phyloP scores from a whole-genome alignment of 2,113 vertebrate species.

The Gnathonemus longibarbis region DNA sequence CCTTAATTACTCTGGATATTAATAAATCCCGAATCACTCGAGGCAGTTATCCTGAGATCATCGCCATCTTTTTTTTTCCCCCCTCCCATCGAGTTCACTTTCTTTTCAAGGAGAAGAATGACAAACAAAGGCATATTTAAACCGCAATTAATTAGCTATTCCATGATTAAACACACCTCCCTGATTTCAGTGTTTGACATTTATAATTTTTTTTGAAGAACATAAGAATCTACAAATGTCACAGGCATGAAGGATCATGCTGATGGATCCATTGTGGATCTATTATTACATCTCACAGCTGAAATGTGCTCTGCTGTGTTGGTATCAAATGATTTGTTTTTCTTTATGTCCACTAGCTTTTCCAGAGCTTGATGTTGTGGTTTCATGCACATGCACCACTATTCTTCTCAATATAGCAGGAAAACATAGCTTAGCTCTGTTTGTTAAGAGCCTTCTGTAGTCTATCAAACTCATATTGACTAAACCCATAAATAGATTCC shows the following conservation, averaged over 20 bases:
- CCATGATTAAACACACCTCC: background rate
- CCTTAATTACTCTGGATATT: conserved; percentile 15
- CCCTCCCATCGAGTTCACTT: background rate
- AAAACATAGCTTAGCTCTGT: background rate
- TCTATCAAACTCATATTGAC: background rate
- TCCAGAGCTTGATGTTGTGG: background rate
- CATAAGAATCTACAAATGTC: background rate
- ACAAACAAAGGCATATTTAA: conserved; percentile 11
- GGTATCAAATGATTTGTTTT: background rate
- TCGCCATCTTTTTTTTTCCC: background rate
- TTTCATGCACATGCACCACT: background rate
- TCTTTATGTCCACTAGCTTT: background rate
- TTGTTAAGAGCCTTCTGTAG: background rate
- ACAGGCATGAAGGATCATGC: background rate
- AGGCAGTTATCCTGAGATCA: conserved; percentile 13
- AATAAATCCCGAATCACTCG: conserved; percentile 8
- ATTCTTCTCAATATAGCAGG: background rate
- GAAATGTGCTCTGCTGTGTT: background rate
- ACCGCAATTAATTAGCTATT: background rate
- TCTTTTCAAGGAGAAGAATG: conserved; percentile 9
- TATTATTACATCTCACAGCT: background rate
- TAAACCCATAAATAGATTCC: background rate
- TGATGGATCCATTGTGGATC: background rate
- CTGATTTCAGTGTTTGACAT: background rate
- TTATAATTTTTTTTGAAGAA: background rate